Evolutionary conservation across 2,113 vertebrate genomes (phyloP).

Genomic region (Archilochus colubris): DNA sequence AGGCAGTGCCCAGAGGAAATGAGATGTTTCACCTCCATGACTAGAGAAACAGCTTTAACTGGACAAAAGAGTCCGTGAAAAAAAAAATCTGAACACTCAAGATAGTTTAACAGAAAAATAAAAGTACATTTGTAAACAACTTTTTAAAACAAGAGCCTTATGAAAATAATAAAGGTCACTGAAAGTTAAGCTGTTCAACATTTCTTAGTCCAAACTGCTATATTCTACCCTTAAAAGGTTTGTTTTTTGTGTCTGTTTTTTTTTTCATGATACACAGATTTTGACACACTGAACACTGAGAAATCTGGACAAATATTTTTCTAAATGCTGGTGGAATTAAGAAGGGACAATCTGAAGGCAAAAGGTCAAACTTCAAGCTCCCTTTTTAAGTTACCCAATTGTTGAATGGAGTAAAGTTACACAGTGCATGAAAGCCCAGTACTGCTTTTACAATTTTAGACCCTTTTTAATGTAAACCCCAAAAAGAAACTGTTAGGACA

Average conservation of each 20-base stretch:
- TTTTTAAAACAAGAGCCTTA: slow-evolving; percentile 44
- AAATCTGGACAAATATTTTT: not conserved
- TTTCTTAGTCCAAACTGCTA: slow-evolving; percentile 6
- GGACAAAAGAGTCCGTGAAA: slow-evolving; percentile 39
- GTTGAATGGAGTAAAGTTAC: not conserved
- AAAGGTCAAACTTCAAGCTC: not conserved
- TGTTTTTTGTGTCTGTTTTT: not conserved
- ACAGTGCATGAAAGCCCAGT: not conserved
- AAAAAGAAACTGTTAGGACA: not conserved
- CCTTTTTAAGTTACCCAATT: not conserved
- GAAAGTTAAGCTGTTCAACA: slow-evolving; percentile 38
- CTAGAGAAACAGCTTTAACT: slow-evolving; percentile 25
- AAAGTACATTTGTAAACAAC: slow-evolving; percentile 64
- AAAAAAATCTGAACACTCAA: slow-evolving; percentile 15
- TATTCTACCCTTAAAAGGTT: accelerated
- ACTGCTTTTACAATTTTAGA: not conserved
- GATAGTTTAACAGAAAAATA: slow-evolving; percentile 53
- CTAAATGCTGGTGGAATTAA: not conserved
- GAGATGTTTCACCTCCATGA: slow-evolving; percentile 20
- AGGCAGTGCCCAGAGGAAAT: slow-evolving; percentile 18
- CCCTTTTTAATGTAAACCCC: not conserved
- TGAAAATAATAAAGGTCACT: slow-evolving; percentile 17
- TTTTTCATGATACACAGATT: not conserved
- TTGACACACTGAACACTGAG: not conserved
- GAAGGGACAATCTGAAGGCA: not conserved